Base-by-base conservation (phyloP, 2,888 invertebrate species). In the Hypsopygia costalis region DNA sequence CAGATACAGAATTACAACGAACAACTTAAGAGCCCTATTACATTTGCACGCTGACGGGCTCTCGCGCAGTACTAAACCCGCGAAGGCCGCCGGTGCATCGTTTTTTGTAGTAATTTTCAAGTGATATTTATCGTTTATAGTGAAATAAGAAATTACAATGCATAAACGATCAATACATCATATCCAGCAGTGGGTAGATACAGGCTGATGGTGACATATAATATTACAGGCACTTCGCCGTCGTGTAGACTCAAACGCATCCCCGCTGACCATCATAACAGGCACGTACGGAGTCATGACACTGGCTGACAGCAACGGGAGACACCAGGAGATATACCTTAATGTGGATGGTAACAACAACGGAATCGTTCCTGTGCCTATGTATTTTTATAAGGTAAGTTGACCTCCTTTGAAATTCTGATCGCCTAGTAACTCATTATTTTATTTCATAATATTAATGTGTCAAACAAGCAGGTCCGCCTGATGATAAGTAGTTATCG, bases 331-430 rank as follows among this genome's bases (percentile, higher is more conserved):
- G 0, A 22, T 87, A 0, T 78, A 69, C 30, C 46, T 87, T 0
- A 40, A 59, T 8, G 35, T 42, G 0, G 87, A 87, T 9, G 61
- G 45, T 1, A 85, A 86, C 32, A 82, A 82, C 40, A 86, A 86
- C 34, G 46, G 42, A 0, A 37, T 76, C 0, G 61, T 86, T 0
- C 83, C 86, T 0, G 82, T 87, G 0, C 87, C 87, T 0, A 43
- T 85, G 46, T 87, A 87, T 33, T 78, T 71, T 25, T 87, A 74
- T 47, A 87, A 87, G 80, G 87, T 81, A 43, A 42, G 16, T 16
- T 16, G 43, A 30, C 6, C 4, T 30, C 10, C 1, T 20, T 29
- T 8, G 1, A 34, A 7, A 6, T 34, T 5, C 4, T 28, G 1
- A 6, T 21, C 4, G 3, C 21, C 21, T 21, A 6, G 21, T 21